These are phyloP conservation scores for Drosophila burlai DNA, from an alignment of 1,140 invertebrate species.

Conservation along the genomic window DNA sequence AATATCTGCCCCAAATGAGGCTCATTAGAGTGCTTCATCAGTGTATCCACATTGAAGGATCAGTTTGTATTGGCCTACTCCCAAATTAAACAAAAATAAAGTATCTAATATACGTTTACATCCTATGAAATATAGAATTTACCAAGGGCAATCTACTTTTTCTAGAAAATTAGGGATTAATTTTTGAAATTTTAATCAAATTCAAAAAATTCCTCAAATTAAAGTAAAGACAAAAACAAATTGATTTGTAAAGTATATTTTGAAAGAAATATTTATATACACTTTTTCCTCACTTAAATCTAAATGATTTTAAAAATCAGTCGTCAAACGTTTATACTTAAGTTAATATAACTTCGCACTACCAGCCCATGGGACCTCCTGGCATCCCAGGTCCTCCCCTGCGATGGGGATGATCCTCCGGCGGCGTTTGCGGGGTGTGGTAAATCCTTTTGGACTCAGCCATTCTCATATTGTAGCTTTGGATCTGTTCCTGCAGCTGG, in stretches of 20 bases:
- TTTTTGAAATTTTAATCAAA: not conserved
- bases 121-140: too few relatives aligned
- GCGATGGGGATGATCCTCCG: constrained; percentile 50
- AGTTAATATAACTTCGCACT: not conserved
- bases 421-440: constrained; percentile 50
- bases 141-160: too few relatives aligned
- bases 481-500: constrained; percentile 94
- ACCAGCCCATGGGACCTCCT: constrained; percentile 62
- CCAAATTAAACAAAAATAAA: not conserved
- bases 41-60: not conserved
- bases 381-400: constrained; percentile 30
- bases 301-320: constrained; percentile 1
- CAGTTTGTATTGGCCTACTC: not conserved
- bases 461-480: constrained; percentile 90
- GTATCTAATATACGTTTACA: not conserved
- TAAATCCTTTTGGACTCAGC: constrained; percentile 60
- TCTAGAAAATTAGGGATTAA: too few relatives aligned
- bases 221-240: not conserved
- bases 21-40: constrained; percentile 2
- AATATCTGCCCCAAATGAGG: not conserved
- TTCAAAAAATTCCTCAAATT: not conserved
- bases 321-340: not conserved
- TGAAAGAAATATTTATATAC: not conserved
- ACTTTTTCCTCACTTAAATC: too few relatives aligned
- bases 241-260: not conserved